Conservation (phyloP, 2,888 invertebrate species). For the Drosophila kambysellisi region DNA sequence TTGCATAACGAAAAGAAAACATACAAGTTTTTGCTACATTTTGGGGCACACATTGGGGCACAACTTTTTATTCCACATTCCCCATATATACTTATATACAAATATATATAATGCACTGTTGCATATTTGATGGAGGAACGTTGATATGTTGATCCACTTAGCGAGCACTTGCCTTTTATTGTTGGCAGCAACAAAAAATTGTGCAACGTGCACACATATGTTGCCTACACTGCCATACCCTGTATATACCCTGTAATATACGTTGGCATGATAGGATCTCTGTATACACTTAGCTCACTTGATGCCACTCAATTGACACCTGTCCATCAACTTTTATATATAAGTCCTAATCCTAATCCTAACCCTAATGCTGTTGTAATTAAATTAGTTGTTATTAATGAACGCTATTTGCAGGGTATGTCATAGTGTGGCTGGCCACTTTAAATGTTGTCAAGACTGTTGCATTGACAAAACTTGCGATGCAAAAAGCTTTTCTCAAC, state of each 20-base stretch:
- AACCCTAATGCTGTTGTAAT: not conserved
- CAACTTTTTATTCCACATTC: not conserved
- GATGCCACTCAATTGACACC: not conserved
- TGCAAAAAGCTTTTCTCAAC: constrained; percentile 36
- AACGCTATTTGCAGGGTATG: constrained; percentile 14
- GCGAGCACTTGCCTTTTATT: constrained; percentile 50
- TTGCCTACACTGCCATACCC: constrained; percentile 24
- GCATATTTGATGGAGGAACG: constrained; percentile 45
- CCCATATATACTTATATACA: not conserved
- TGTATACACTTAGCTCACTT: not conserved
- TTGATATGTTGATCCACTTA: constrained; percentile 65
- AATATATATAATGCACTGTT: constrained; percentile 9
- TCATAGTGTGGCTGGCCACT: not conserved
- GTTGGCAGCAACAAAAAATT: constrained; percentile 32
- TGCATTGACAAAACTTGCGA: constrained; percentile 35
- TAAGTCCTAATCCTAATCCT: not conserved
- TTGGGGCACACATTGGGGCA: not conserved
- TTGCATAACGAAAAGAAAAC: not conserved
- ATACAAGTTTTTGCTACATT: not conserved
- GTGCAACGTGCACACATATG: constrained; percentile 34
- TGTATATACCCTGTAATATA: not conserved
- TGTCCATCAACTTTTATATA: too few species aligned
- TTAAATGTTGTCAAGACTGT: not conserved
- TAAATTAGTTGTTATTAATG: not conserved
- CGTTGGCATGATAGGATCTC: not conserved